Conservation (phyloP, 1,140 invertebrate species). For the Heliconius himera region DNA sequence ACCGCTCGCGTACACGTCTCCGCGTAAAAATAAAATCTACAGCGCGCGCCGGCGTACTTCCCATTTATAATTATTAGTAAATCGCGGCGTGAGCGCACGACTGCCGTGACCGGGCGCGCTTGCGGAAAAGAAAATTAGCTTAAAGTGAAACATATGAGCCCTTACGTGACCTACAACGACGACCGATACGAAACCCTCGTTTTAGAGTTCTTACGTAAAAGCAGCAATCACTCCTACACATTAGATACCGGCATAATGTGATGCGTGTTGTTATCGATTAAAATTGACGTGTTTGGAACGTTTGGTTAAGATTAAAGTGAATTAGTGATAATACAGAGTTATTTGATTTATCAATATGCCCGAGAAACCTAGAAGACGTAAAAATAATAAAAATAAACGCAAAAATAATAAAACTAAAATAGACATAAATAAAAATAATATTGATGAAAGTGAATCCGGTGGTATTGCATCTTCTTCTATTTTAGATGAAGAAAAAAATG, state of each 20-base stretch:
- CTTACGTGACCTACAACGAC: slow-evolving; percentile 47
- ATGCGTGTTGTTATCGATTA: slow-evolving; percentile 50
- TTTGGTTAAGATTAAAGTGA: slow-evolving; percentile 51
- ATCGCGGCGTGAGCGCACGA: slow-evolving; percentile 73
- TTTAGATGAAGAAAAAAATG: not conserved
- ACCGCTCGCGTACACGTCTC: slow-evolving; percentile 71
- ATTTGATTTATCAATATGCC: slow-evolving; percentile 63
- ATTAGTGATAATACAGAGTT: slow-evolving; percentile 66
- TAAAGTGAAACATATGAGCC: slow-evolving; percentile 40
- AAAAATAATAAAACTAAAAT: slow-evolving; percentile 64
- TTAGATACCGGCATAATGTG: slow-evolving; percentile 56
- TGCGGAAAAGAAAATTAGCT: slow-evolving; percentile 62
- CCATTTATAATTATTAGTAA: slow-evolving; percentile 82
- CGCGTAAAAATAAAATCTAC: slow-evolving; percentile 80
- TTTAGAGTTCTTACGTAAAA: slow-evolving; percentile 41
- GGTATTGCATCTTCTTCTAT: slow-evolving; percentile 31
- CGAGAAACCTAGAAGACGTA: slow-evolving; percentile 70
- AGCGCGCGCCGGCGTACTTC: slow-evolving; percentile 73
- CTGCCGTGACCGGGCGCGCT: slow-evolving; percentile 68
- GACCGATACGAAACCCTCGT: slow-evolving; percentile 51
- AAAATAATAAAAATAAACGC: slow-evolving; percentile 76
- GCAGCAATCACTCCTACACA: slow-evolving; percentile 59
- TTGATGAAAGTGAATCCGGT: slow-evolving; percentile 39
- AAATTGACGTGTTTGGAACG: slow-evolving; percentile 51
- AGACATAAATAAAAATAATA: slow-evolving; percentile 56